Evolutionary conservation across 30 jellyfish, hydroid and myxozoan species (phyloP).

Genomic region (Nemopilema nomurai): DNA sequence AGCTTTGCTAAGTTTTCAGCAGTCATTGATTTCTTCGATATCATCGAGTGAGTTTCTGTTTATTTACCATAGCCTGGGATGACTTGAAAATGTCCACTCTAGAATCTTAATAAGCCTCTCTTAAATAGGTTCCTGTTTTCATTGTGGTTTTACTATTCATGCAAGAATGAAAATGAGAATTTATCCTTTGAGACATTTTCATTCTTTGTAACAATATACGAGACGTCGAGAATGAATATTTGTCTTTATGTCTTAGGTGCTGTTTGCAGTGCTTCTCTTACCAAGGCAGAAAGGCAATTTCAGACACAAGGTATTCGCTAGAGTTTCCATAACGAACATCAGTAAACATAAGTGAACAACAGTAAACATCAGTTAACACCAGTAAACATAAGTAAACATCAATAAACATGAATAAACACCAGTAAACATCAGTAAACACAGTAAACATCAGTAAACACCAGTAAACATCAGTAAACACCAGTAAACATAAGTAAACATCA

Average conservation of each 20-base stretch:
- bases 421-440: no score
- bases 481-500: no score
- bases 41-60: slow-evolving; percentile 77
- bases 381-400: no score
- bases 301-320: slow-evolving; percentile 58
- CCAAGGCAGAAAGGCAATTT: slow-evolving; percentile 68
- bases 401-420: no score
- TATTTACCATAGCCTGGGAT: not conserved
- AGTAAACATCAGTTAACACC: no score
- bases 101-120: not conserved
- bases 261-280: slow-evolving; percentile 65
- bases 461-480: no score
- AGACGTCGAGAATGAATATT: not conserved
- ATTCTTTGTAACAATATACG: not conserved
- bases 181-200: not conserved
- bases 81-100: not conserved
- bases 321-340: not conserved
- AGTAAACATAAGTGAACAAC: no score
- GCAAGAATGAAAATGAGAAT: no score
- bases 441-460: no score
- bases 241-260: slow-evolving; percentile 59
- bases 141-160: no score
- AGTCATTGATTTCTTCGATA: slow-evolving; percentile 90
- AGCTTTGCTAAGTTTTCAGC: slow-evolving; percentile 91
- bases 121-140: no score